These are phyloP conservation scores for Cryptocheilus praepositus DNA, from an alignment of 2,888 invertebrate genomes.

Conservation along the genomic window DNA sequence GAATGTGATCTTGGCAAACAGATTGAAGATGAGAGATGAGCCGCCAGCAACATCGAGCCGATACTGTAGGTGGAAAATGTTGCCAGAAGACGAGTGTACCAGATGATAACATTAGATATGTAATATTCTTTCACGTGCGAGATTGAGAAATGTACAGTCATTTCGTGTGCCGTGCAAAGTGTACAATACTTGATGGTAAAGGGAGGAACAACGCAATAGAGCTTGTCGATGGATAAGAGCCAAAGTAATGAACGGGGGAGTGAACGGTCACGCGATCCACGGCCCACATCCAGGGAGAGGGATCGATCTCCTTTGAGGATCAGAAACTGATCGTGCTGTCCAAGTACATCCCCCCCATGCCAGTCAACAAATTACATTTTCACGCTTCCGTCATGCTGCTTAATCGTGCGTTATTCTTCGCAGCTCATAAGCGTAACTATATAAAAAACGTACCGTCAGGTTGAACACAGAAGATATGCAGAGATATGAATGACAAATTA, in stretches of 20 bases:
- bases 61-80: too few species aligned
- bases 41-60: too few species aligned
- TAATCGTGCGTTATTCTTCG: too few species aligned
- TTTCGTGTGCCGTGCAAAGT: conserved; percentile 19
- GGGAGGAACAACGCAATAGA: conserved; percentile 18
- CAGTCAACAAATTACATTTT: conserved; percentile 26
- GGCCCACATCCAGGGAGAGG: conserved; percentile 33
- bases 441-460: too few species aligned
- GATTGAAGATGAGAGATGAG: too few species aligned
- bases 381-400: conserved; percentile 17
- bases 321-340: conserved; percentile 30
- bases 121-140: conserved; percentile 8
- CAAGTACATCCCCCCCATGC: conserved; percentile 4
- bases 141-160: conserved; percentile 32
- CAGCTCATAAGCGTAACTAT: too few species aligned
- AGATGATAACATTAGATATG: too few species aligned
- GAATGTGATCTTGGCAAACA: too few species aligned
- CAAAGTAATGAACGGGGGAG: conserved; percentile 53
- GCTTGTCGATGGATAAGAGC: conserved; percentile 46
- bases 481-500: background rate
- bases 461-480: too few species aligned
- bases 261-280: conserved; percentile 60
- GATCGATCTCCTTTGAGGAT: conserved; percentile 42
- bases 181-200: conserved; percentile 3
- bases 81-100: too few species aligned